Evolutionary conservation across 2,113 vertebrate species (phyloP).

Genomic region (Gracilinanus agilis): DNA sequence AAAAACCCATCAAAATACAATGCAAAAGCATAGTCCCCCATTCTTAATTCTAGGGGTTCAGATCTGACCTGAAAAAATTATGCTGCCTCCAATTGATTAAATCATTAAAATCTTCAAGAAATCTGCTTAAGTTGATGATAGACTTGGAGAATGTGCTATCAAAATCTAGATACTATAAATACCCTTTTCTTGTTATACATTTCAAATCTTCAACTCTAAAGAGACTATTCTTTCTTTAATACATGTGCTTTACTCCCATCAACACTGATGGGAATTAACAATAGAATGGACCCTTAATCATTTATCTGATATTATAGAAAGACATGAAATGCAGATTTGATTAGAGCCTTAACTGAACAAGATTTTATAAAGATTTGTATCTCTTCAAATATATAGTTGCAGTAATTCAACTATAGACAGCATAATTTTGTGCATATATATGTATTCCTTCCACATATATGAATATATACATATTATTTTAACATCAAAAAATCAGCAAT

Average conservation of each 20-base stretch:
- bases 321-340: conserved; percentile 66
- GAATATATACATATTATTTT: conserved; percentile 19
- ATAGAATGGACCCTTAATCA: conserved; percentile 77
- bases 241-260: conserved; percentile 63
- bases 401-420: conserved; percentile 56
- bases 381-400: conserved; percentile 52
- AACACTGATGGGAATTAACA: conserved; percentile 74
- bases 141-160: conserved; percentile 32
- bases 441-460: conserved; percentile 35
- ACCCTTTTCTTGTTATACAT: conserved; percentile 40
- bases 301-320: conserved; percentile 66
- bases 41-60: not conserved
- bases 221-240: conserved; percentile 52
- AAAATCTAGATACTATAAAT: conserved; percentile 46
- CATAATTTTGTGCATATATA: not conserved
- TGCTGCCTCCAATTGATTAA: not conserved
- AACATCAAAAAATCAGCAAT: not conserved
- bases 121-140: conserved; percentile 14
- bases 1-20: not conserved
- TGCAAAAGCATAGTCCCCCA: not conserved
- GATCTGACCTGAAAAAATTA: not conserved
- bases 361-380: conserved; percentile 60
- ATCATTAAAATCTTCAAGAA: conserved; percentile 24
- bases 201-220: conserved; percentile 47
- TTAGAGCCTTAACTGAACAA: conserved; percentile 68